Evolutionary conservation across 1,140 invertebrate genomes (phyloP), one percentile per base, ranked within the genome.

Genomic region (Caligus rogercresseyi): DNA sequence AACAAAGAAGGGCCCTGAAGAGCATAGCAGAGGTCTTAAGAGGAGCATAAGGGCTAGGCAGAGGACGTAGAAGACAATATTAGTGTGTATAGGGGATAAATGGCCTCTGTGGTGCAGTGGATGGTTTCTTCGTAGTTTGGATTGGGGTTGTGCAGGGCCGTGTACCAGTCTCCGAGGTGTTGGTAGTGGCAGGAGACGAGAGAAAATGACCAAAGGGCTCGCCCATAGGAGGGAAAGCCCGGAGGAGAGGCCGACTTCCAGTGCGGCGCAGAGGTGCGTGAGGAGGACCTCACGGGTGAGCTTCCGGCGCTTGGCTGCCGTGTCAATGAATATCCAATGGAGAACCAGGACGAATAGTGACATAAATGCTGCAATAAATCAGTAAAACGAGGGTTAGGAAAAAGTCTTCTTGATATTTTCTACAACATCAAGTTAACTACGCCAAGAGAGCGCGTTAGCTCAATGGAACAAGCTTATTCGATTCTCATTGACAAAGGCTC

Each of bases 71-170:
- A 93, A 93, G 23, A 95, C 79, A 97, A 83, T 2, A 96, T 84
- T 74, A 97, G 85, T 16, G 91, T 92, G 73, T 96, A 94, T 85
- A 97, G 76, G 58, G 93, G 93, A 78, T 93, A 97, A 0, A 96
- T 91, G 53, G 90, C 88, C 77, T 97, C 93, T 70, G 96, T 89
- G 0, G 92, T 93, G 73, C 93, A 98, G 74, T 93, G 82, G 18
- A 97, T 73, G 59, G 82, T 85, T 58, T 83, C 78, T 67, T 87
- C 84, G 75, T 94, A 96, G 72, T 93, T 86, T 4, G 90, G 88
- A 67, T 80, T 83, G 21, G 93, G 94, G 77, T 97, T 97, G 66
- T 93, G 86, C 19, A 96, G 76, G 63, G 96, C 72, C 0, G 92
- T 94, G 72, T 97, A 97, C 92, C 92, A 97, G 73, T 98, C 92